Conservation (phyloP, 2,797 vertebrate genomes). For the Parotocinclus haroldoi region DNA sequence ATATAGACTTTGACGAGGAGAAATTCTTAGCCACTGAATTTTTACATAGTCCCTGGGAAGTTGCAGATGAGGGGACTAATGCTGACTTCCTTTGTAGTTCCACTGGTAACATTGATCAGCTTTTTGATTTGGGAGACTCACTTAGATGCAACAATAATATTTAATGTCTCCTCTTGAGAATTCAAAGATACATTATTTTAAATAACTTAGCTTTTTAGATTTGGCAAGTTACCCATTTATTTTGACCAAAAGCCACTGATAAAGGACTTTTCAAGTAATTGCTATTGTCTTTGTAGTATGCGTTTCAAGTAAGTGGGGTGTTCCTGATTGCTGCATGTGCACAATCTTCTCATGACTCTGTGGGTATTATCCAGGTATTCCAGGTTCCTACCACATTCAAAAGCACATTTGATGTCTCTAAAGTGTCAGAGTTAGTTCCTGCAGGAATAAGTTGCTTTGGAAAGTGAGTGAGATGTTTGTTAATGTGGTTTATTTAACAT, state of each 20-base stretch:
- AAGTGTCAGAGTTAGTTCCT: too few relatives aligned
- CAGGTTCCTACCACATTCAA: too few relatives aligned
- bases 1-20: slow-evolving; percentile 80
- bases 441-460: too few relatives aligned
- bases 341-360: too few relatives aligned
- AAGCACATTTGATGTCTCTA: too few relatives aligned
- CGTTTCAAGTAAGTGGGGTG: too few relatives aligned
- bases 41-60: slow-evolving; percentile 86
- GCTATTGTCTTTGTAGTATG: too few relatives aligned
- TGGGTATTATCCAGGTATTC: too few relatives aligned
- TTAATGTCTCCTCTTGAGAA: slow-evolving; percentile 76
- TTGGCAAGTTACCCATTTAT: slow-evolving; percentile 31
- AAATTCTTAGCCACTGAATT: slow-evolving; percentile 87
- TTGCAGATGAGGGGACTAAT: slow-evolving; percentile 65
- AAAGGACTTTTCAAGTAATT: slow-evolving; percentile 28
- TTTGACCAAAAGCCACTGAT: slow-evolving; percentile 34
- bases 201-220: slow-evolving; percentile 40
- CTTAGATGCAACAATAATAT: slow-evolving; percentile 74
- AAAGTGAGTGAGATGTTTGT: too few relatives aligned
- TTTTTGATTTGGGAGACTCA: slow-evolving; percentile 78
- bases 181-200: slow-evolving; percentile 16
- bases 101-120: slow-evolving; percentile 74
- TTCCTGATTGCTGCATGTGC: too few relatives aligned
- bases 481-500: too few relatives aligned
- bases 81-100: slow-evolving; percentile 74